Conservation (phyloP, 2,888 invertebrate genomes). For the Disparrhopalites patrizii region DNA sequence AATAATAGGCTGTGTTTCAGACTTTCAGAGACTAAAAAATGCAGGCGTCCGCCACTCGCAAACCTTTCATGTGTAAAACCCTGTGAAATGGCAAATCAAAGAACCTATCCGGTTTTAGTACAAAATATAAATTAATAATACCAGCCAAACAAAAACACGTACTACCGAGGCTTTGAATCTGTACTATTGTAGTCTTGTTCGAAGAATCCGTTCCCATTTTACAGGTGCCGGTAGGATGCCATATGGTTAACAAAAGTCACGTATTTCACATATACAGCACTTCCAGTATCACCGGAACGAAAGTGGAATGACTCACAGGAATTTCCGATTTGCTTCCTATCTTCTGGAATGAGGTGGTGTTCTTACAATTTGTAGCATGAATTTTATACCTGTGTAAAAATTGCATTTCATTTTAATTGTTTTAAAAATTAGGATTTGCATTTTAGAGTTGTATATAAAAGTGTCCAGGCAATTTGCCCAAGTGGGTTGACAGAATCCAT, state of each 20-base stretch:
- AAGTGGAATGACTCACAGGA: constrained; percentile 28
- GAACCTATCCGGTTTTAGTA: not conserved
- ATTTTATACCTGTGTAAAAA: constrained; percentile 24
- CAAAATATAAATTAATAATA: not conserved
- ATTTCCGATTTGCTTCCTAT: constrained; percentile 18
- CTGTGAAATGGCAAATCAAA: not conserved
- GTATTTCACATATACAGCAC: constrained; percentile 38
- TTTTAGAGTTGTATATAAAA: not conserved
- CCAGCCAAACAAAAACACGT: not conserved
- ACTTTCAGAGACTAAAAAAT: too few relatives aligned
- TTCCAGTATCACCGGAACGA: constrained; percentile 33
- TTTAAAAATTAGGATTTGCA: constrained; percentile 31
- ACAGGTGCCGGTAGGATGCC: constrained; percentile 36
- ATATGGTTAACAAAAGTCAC: constrained; percentile 17
- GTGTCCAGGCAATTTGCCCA: too few relatives aligned
- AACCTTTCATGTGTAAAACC: not conserved
- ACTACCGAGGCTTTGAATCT: constrained; percentile 30
- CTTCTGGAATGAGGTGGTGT: constrained; percentile 27
- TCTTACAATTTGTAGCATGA: constrained; percentile 13
- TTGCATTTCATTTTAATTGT: constrained; percentile 32
- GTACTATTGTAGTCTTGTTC: constrained; percentile 33
- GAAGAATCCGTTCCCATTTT: constrained; percentile 31
- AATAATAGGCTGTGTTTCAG: too few relatives aligned
- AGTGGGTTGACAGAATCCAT: too few relatives aligned
- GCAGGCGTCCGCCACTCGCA: constrained; percentile 1